phyloP scores from a whole-genome alignment of 64 coral and sea anemone species.

The Montipora efflorescens region DNA sequence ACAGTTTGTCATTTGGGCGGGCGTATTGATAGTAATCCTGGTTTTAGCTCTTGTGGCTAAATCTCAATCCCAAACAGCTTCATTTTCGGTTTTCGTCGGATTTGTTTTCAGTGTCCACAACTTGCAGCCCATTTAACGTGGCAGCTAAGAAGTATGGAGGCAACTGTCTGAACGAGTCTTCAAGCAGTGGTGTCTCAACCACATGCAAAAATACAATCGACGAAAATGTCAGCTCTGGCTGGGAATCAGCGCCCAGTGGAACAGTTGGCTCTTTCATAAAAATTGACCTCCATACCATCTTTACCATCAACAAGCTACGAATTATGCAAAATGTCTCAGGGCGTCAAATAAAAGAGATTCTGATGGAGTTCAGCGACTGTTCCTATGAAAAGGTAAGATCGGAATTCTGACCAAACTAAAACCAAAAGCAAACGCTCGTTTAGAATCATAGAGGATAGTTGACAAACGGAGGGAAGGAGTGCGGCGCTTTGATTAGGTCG shows the following conservation, averaged over 20 bases:
- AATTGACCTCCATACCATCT: constrained; percentile 47
- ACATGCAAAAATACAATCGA: constrained; percentile 41
- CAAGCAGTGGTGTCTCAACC: neutral
- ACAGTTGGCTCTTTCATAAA: neutral
- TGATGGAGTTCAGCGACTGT: constrained; percentile 74
- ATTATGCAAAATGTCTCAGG: constrained; percentile 24
- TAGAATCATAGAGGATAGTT: too few species aligned
- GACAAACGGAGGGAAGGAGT: neutral
- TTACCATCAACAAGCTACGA: constrained; percentile 42
- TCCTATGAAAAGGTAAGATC: constrained; percentile 8
- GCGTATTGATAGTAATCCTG: too few species aligned
- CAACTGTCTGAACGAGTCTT: constrained; percentile 9
- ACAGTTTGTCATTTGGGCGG: too few species aligned
- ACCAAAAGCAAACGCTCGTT: too few species aligned
- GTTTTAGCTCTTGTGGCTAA: too few species aligned
- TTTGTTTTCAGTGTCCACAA: constrained; percentile 22
- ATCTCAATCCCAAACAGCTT: too few species aligned
- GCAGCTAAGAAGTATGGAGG: constrained; percentile 23
- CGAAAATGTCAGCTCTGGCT: neutral
- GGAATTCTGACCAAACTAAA: too few species aligned
- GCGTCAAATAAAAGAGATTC: constrained; percentile 41
- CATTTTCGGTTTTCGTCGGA: neutral
- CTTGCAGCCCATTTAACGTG: constrained; percentile 39
- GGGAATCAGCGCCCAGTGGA: constrained; percentile 12
- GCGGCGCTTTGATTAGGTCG: neutral